Evolutionary conservation across 2,797 vertebrate species (phyloP), one percentile per base, ranked within the genome.

Genomic region (Cottoperca gobio): DNA sequence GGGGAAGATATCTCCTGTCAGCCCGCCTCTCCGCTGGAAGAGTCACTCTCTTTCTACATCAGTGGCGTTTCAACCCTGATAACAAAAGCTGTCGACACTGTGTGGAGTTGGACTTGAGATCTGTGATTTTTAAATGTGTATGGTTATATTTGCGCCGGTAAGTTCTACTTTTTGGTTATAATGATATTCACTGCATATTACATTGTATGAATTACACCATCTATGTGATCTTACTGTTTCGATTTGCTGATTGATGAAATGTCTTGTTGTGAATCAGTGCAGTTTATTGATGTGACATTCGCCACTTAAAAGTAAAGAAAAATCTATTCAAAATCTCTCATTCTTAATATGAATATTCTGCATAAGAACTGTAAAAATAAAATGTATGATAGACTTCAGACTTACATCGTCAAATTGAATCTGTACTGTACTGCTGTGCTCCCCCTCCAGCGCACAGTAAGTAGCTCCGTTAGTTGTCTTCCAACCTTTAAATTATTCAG

Each of bases 121-220:
- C 93, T 94, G 78, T 93, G 83, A 76, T 95, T 97, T 97, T 96
- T 99, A 97, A 99, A 99, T 99, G 98, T 99, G 98, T 97, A 99
- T 99, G 98, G 98, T 99, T 95, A 99, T 99, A 96, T 99, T 99
- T 95, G 97, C 98, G 95, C 98, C 98, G 98, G 98, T 99, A 97
- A 99, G 98, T 93, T 55, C 1, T 65, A 17, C 14, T 16, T 76
- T 37, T 55, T 48, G 13, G 1, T 31, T 37, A 6, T 1, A 8
- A 13, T 35, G 9, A 10, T 28, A 1, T 37, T 60, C 5, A 35
- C 5, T 37, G n/a, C 7, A 39, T 19, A 35, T 17, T 16, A 9
- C 3, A 35, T 17, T 52, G 19, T 57, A 39, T 50, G 40, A 55
- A 50, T 52, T 54, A 23, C 26, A 33, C 28, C 17, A 52, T 24